Base-by-base conservation (phyloP, 2,113 vertebrate species). In the Pterocles orientalis region DNA sequence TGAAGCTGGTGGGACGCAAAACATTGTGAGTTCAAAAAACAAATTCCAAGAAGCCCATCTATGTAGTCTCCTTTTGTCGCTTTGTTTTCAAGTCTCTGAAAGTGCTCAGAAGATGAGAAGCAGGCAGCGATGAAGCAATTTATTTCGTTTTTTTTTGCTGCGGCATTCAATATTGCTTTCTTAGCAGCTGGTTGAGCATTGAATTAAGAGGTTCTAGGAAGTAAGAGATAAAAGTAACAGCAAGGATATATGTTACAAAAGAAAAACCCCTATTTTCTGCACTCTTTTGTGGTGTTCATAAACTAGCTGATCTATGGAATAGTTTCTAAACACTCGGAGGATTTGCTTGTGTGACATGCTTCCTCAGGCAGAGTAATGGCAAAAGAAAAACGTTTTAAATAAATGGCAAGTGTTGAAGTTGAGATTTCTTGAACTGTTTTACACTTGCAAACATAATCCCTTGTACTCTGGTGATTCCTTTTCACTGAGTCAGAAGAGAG, bases 401-500 rank as follows among this genome's bases (percentile, higher is more conserved):
- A 33, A 61, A 48, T 33, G 9, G 10, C 53, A 41, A 86, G 61
- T 6, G 39, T 39, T 12, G n/a, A 60, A 89, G 56, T 10, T 9
- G 82, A 77, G 79, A 76, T 92, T 97, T 89, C 65, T 94, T 17
- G 79, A 60, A 14, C 41, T 88, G 69, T 61, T 94, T 80, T 43
- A 69, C 58, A 14, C 88, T 69, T 70, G 79, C 82, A 96, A 91
- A 84, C 85, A 69, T 48, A 17, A 54, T 78, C 82, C 29, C 82
- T 82, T 58, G 88, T 95, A 39, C 73, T 43, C 85, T 82, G 85
- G 75, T 77, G 34, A 92, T 96, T 94, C 92, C 95, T 93, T 96
- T 75, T 69, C 73, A 53, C 75, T 95, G 97, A 97, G 94, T 97
- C 96, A 97, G 96, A 86, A 95, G 94, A 97, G 93, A 79, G 90